Evolutionary conservation across 2,113 vertebrate species (phyloP).

Genomic region (Oncorhynchus kisutch): DNA sequence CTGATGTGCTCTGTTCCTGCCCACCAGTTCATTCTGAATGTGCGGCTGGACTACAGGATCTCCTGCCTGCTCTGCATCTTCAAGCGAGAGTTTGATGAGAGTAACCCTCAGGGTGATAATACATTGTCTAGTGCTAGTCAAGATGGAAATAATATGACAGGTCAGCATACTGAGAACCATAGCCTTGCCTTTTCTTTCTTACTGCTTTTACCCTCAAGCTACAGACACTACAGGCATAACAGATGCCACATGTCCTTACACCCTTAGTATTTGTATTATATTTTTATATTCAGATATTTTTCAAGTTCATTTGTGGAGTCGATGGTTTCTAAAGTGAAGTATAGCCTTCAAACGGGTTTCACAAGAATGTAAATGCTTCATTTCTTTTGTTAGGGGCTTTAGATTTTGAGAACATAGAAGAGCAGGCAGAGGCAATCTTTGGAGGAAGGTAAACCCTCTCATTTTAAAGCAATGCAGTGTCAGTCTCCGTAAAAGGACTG

Average conservation of each 20-base stretch:
- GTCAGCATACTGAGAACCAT: conserved; percentile 39
- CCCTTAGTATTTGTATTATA: no score
- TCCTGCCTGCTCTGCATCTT: conserved; percentile 99
- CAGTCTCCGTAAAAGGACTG: neutral
- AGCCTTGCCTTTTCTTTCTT: neutral
- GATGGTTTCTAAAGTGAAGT: neutral
- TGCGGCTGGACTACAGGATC: conserved; percentile 95
- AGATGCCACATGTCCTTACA: no score
- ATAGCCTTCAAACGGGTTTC: no score
- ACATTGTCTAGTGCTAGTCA: conserved; percentile 65
- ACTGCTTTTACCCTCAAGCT: no score
- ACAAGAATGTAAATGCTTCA: neutral
- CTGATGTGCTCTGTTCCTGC: neutral
- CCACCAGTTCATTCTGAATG: conserved; percentile 92
- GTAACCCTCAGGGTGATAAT: conserved; percentile 84
- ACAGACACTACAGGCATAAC: no score
- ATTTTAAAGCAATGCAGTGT: neutral
- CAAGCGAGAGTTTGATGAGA: conserved; percentile 96
- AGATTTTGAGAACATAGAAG: conserved; percentile 96
- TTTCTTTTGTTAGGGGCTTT: conserved; percentile 76
- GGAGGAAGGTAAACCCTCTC: conserved; percentile 86
- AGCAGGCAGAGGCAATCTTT: conserved; percentile 97
- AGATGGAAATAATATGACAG: conserved; percentile 74
- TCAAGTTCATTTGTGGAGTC: neutral
- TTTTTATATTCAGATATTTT: no score